Conservation (phyloP, 2,888 invertebrate genomes). For the Dicycla oo region DNA sequence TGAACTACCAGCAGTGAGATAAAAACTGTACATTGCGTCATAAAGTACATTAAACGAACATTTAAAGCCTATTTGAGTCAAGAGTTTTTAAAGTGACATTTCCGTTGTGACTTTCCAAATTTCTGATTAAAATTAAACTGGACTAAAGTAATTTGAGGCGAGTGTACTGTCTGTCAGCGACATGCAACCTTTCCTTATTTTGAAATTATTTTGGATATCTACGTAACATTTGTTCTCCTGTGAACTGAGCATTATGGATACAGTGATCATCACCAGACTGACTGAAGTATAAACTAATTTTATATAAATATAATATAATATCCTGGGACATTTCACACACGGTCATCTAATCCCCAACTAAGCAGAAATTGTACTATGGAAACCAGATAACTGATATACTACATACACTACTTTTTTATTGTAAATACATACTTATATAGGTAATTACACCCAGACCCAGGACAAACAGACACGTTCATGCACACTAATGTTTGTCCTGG, state of each 20-base stretch:
- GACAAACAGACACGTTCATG: no score
- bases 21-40: conserved; percentile 51
- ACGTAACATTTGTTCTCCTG: no score
- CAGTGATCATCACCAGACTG: background rate
- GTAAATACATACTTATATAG: no score
- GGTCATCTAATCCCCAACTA: no score
- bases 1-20: conserved; percentile 37
- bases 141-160: conserved; percentile 31
- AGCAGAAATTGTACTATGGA: no score
- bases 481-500: no score
- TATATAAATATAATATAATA: no score
- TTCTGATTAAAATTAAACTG: conserved; percentile 52
- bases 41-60: conserved; percentile 42
- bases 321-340: no score
- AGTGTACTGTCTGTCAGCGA: background rate
- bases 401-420: no score
- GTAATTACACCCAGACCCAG: no score
- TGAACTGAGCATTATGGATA: background rate
- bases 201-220: background rate
- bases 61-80: conserved; percentile 45
- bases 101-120: conserved; percentile 56
- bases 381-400: no score
- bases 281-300: background rate
- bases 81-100: conserved; percentile 44
- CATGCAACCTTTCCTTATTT: conserved; percentile 48